phyloP scores from a whole-genome alignment of 2,113 vertebrate genomes.

The Hippocampus zosterae region DNA sequence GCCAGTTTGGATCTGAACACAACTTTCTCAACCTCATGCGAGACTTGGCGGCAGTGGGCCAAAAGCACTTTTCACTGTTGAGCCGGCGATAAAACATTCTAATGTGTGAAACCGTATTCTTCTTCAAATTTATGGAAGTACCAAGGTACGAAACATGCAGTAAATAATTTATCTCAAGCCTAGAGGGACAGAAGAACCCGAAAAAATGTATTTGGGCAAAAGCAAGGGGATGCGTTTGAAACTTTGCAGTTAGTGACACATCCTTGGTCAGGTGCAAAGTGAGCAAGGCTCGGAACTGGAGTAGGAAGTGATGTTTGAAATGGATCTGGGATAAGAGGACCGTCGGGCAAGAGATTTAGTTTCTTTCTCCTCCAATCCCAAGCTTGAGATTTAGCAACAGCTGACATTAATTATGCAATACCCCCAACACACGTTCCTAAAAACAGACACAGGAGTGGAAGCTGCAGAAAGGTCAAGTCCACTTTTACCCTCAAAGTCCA shows the following conservation, averaged over 20 bases:
- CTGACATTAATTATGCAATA: conserved; percentile 31
- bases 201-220: neutral
- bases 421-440: neutral
- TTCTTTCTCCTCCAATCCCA: conserved; percentile 16
- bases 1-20: neutral
- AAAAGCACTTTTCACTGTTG: neutral
- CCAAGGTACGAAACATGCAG: neutral
- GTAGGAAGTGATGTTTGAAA: conserved; percentile 9
- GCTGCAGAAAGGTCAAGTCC: neutral
- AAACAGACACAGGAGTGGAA: neutral
- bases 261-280: neutral
- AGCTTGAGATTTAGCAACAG: conserved; percentile 23
- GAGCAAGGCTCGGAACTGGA: neutral
- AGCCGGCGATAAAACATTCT: neutral
- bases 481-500: neutral
- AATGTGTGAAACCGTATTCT: too few species aligned
- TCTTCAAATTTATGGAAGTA: neutral
- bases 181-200: neutral
- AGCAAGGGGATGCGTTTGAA: too few species aligned
- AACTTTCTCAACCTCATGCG: conserved; percentile 34
- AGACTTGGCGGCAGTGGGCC: conserved; percentile 20
- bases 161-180: too few species aligned
- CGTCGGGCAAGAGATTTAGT: conserved; percentile 27
- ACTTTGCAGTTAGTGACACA: too few species aligned
- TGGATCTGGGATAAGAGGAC: conserved; percentile 33